Conservation (phyloP, 1,140 invertebrate species). For the Micrasema minimum region DNA sequence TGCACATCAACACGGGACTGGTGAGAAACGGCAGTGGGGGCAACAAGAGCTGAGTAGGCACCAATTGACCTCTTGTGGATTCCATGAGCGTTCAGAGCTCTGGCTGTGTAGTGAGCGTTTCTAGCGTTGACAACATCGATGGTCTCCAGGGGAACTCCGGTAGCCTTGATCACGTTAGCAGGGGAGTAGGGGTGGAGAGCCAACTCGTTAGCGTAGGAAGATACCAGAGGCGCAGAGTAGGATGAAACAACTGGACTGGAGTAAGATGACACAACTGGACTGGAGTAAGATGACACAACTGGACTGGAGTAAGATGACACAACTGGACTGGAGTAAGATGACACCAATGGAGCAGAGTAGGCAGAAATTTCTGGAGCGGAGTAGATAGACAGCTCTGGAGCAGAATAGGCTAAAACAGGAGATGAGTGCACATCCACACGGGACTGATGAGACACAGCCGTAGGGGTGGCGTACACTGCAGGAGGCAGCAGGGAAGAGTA, state of each 20-base stretch:
- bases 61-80: constrained; percentile 42
- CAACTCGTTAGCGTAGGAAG: constrained; percentile 48
- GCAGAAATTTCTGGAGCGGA: constrained; percentile 38
- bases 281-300: constrained; percentile 52
- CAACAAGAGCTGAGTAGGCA: constrained; percentile 48
- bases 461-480: constrained; percentile 53
- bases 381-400: constrained; percentile 40
- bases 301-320: constrained; percentile 45
- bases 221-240: constrained; percentile 50
- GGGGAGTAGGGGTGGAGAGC: constrained; percentile 57
- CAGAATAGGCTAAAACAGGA: constrained; percentile 22
- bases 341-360: constrained; percentile 53
- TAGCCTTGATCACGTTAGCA: constrained; percentile 28
- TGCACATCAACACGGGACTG: constrained; percentile 25
- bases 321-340: constrained; percentile 51
- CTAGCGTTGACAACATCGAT: constrained; percentile 64
- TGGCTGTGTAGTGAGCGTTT: constrained; percentile 57
- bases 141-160: constrained; percentile 59
- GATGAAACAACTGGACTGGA: constrained; percentile 54
- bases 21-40: constrained; percentile 48
- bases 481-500: constrained; percentile 64
- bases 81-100: constrained; percentile 57
- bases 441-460: constrained; percentile 46
- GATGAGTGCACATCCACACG: constrained; percentile 47
- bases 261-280: constrained; percentile 49